Evolutionary conservation across 1,140 invertebrate genomes (phyloP), one percentile per base, ranked within the genome.

Genomic region (Myzus persicae): DNA sequence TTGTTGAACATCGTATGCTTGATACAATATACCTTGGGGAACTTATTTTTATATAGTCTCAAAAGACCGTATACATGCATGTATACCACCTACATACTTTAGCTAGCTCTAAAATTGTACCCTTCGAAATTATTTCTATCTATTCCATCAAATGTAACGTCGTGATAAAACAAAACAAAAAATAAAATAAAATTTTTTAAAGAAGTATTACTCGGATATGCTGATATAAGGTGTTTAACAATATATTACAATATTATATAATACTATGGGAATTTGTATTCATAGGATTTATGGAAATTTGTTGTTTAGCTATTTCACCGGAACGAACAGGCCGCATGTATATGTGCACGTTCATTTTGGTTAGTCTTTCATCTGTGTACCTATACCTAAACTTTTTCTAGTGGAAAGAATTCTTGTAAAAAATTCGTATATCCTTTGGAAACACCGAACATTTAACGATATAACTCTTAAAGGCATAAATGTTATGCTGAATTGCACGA

Each of bases 231-330:
- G n/a, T 76, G 31, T 76, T 76, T 76, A 76, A 67, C 31, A 67
- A 76, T 76, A 76, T n/a, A n/a, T n/a, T 18, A 76, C 18, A 67
- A 14, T 67, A 46, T 7, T 48, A 48, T 14, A 36, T 76, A n/a
- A 76, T 76, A 76, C 14, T 11, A n/a, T 1, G 18, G n/a, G 14
- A 76, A n/a, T 76, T 76, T 76, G 59, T 76, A 76, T 76, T 76
- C 59, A 76, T 76, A 5, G 59, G 59, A 76, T 76, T 76, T 76
- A 76, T 76, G 59, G n/a, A 76, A n/a, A 76, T 76, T 76, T 76
- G 3, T 36, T 76, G 14, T 36, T n/a, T 76, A 76, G 31, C 59
- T 76, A n/a, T 76, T 76, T 76, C 31, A 76, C 5, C 59, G 18
- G 31, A n/a, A 76, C 31, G 59, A n/a, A n/a, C 31, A 76, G 6